Percentiles rank a stretch among this genome's conserved stretches.
These are phyloP conservation scores for Philopotamus ludificatus DNA, from an alignment of 1,140 invertebrate genomes.

Conservation along the genomic window DNA sequence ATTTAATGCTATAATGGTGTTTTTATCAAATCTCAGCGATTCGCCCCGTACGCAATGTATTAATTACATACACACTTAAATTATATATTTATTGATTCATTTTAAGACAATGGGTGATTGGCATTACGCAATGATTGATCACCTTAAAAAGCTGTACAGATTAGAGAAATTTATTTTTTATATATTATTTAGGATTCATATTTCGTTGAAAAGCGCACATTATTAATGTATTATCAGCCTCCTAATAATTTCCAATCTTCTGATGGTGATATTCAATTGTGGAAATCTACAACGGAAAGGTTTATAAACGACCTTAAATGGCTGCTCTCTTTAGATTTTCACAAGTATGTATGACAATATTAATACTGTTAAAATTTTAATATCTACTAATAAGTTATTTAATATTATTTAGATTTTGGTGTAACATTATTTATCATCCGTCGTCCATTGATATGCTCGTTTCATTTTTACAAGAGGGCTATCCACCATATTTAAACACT, in stretches of 20 bases:
- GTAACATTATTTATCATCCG: conserved; percentile 69
- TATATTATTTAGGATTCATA: conserved; percentile 46
- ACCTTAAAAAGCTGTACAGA: too few species aligned
- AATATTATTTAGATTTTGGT: conserved; percentile 74
- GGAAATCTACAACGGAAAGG: conserved; percentile 47
- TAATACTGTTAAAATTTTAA: background rate
- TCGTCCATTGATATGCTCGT: conserved; percentile 65
- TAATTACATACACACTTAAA: too few species aligned
- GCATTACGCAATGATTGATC: too few species aligned
- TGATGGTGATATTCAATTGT: conserved; percentile 48
- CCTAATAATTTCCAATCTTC: conserved; percentile 44
- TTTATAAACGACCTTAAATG: conserved; percentile 51
- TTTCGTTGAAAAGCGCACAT: conserved; percentile 49
- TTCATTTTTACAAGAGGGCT: conserved; percentile 72
- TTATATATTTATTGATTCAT: too few species aligned
- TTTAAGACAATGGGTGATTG: too few species aligned
- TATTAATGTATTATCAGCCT: conserved; percentile 49
- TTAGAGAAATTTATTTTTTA: background rate
- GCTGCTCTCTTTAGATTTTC: conserved; percentile 49
- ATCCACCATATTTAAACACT: conserved; percentile 64
- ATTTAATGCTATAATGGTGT: too few species aligned
- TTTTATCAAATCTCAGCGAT: too few species aligned
- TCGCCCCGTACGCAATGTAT: too few species aligned
- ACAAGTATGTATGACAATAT: conserved; percentile 48
- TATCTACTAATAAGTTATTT: conserved; percentile 4